Conservation (phyloP, 2,797 vertebrate genomes). For the Chrosomus eos region DNA sequence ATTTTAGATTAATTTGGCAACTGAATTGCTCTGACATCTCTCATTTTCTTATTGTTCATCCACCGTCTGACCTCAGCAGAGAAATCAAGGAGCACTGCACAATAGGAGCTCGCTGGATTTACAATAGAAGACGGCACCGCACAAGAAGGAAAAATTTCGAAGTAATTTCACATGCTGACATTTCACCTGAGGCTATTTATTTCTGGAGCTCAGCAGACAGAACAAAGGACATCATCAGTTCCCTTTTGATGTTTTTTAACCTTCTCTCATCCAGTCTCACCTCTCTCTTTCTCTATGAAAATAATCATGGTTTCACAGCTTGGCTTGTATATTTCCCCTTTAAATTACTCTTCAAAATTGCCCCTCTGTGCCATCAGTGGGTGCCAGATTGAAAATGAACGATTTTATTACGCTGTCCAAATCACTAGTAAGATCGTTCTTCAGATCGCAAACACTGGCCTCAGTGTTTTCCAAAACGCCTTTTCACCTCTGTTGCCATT, state of each 20-base stretch:
- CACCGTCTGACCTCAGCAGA: slow-evolving; percentile 15
- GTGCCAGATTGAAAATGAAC: not conserved
- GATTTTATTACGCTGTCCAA: slow-evolving; percentile 19
- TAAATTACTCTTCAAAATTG: slow-evolving; percentile 12
- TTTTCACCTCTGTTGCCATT: too few species aligned
- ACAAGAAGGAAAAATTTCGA: not conserved
- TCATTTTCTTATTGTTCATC: slow-evolving; percentile 20
- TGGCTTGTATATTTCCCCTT: not conserved
- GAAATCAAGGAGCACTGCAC: slow-evolving; percentile 3
- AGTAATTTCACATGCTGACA: slow-evolving; percentile 45
- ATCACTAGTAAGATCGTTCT: slow-evolving; percentile 2
- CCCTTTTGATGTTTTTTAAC: slow-evolving; percentile 44
- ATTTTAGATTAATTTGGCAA: slow-evolving; percentile 15
- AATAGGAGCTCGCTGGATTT: slow-evolving; percentile 27
- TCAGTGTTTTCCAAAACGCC: not conserved
- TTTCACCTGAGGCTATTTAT: slow-evolving; percentile 46
- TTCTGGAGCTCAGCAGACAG: slow-evolving; percentile 39
- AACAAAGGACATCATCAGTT: slow-evolving; percentile 53
- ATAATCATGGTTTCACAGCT: slow-evolving; percentile 8
- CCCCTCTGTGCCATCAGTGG: not conserved
- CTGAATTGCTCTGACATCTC: slow-evolving; percentile 13
- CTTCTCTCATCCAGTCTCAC: slow-evolving; percentile 35
- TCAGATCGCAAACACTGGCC: not conserved
- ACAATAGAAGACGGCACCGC: slow-evolving; percentile 11
- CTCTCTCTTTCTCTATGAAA: slow-evolving; percentile 7